Conservation (phyloP, 2,113 vertebrate genomes). For the Dasyornis broadbenti region DNA sequence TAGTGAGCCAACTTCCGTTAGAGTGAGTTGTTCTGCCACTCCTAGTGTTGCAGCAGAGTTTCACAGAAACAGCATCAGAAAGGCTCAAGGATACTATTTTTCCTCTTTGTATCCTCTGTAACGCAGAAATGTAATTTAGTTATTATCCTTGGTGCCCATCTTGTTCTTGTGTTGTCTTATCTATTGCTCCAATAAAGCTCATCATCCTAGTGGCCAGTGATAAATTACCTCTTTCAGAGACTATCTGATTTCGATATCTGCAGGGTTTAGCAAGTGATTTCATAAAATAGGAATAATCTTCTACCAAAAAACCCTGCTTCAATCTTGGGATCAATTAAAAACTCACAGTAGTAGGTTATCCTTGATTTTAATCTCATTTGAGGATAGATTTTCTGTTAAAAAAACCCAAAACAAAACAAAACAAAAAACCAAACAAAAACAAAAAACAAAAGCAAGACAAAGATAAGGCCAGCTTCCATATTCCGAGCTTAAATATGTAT, state of each 20-base stretch:
- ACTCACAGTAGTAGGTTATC: neutral
- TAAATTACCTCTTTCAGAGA: neutral
- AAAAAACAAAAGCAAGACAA: neutral
- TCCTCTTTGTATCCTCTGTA: neutral
- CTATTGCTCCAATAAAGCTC: neutral
- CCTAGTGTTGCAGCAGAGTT: neutral
- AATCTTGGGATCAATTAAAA: neutral
- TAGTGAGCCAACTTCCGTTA: neutral
- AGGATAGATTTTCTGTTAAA: neutral
- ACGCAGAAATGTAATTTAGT: neutral
- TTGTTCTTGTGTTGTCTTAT: neutral
- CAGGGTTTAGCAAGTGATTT: neutral
- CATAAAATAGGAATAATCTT: neutral
- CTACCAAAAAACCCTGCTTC: neutral
- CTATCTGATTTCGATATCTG: neutral
- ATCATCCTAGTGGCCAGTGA: neutral
- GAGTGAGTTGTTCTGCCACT: neutral
- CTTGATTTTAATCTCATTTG: neutral
- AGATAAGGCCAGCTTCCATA: neutral
- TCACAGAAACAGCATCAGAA: neutral
- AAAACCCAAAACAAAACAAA: neutral
- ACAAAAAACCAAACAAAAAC: neutral
- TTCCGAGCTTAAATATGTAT: neutral
- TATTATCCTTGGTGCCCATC: neutral
- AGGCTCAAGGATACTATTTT: neutral